Evolutionary conservation across 53 echinoderm and acorn worm genomes (phyloP).

Genomic region (Luidia sarsii): DNA sequence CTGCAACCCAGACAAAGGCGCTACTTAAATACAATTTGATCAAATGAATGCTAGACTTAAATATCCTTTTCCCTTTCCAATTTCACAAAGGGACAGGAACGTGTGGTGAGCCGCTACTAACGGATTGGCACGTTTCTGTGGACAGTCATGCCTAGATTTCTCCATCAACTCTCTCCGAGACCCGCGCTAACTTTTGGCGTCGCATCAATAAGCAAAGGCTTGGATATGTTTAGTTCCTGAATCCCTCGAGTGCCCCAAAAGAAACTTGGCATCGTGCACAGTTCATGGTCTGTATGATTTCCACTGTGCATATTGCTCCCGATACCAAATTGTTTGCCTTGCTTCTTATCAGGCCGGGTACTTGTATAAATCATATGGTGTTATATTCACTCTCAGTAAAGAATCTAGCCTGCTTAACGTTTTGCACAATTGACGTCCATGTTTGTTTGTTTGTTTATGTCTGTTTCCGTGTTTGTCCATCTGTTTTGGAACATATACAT

Average conservation of each 20-base stretch:
- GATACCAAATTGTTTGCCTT: no score
- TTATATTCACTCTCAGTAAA: no score
- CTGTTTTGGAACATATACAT: no score
- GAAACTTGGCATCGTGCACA: neutral
- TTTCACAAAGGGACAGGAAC: conserved; percentile 32
- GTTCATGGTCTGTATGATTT: conserved; percentile 1
- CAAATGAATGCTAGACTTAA: neutral
- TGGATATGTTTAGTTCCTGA: neutral
- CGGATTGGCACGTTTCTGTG: conserved; percentile 19
- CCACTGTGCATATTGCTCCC: no score
- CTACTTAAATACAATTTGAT: conserved; percentile 22
- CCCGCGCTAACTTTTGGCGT: neutral
- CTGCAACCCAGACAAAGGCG: conserved; percentile 17
- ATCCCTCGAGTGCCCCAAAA: neutral
- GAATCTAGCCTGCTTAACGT: no score
- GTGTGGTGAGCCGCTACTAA: neutral
- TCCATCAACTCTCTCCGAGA: conserved; percentile 13
- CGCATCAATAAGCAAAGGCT: conserved; percentile 29
- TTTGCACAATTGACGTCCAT: no score
- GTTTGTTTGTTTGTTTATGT: neutral
- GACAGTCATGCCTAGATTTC: neutral
- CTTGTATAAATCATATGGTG: no score
- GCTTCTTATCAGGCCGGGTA: no score
- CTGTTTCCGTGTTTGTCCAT: no score
- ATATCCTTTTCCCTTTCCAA: conserved; percentile 1